Evolutionary conservation across 2,113 vertebrate genomes (phyloP).

Genomic region (Thryonomys swinderianus): DNA sequence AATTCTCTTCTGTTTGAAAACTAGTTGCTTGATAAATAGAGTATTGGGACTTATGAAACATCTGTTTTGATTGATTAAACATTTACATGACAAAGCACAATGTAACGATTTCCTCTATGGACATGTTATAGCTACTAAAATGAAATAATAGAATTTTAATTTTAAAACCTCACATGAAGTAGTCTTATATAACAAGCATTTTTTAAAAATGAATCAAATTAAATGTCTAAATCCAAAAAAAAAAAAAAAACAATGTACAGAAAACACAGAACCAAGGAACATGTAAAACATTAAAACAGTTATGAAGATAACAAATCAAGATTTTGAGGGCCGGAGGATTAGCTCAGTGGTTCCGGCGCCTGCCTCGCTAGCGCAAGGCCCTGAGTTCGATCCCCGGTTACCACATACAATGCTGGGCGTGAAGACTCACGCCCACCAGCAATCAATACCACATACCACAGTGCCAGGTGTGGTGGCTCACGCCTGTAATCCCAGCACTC

Average conservation of each 20-base stretch:
- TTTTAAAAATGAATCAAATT: neutral
- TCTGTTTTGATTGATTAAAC: neutral
- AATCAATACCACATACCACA: too few species aligned
- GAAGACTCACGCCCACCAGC: too few species aligned
- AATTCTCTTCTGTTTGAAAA: slow-evolving; percentile 13
- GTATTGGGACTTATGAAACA: neutral
- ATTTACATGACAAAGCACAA: neutral
- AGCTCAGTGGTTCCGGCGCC: too few species aligned
- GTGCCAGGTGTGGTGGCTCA: too few species aligned
- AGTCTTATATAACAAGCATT: neutral
- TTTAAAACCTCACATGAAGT: neutral
- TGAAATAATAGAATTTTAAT: slow-evolving; percentile 22
- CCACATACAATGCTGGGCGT: too few species aligned
- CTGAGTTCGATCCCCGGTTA: too few species aligned
- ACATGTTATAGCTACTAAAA: neutral
- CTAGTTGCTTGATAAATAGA: slow-evolving; percentile 14
- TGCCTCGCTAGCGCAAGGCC: too few species aligned
- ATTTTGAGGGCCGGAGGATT: too few species aligned
- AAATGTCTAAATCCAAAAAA: neutral
- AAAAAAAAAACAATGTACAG: neutral
- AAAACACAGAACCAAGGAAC: neutral
- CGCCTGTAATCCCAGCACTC: too few species aligned
- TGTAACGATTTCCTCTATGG: neutral
- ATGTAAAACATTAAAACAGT: neutral
- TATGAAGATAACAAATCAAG: slow-evolving; percentile 12